Conservation (phyloP, 23 tunicate species). For the Oikopleura dioica region DNA sequence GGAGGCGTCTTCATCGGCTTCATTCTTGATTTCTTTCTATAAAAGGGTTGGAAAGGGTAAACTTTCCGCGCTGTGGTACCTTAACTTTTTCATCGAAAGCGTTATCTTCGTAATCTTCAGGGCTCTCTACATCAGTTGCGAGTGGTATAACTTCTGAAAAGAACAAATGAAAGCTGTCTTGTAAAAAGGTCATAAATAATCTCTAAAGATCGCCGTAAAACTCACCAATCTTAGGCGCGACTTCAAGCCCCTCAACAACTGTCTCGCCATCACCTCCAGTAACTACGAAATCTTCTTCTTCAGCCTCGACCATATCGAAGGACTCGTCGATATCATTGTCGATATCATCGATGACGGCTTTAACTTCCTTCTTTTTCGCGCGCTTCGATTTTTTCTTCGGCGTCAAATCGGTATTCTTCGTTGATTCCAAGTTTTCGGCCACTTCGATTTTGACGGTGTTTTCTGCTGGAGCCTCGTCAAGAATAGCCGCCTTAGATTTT, state of each 20-base stretch:
- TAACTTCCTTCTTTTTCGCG: background rate
- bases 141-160: too few relatives aligned
- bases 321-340: background rate
- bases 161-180: too few relatives aligned
- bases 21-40: background rate
- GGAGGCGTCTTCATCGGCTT: background rate
- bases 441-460: too few relatives aligned
- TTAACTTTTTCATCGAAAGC: background rate
- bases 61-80: background rate
- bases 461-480: too few relatives aligned
- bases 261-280: background rate
- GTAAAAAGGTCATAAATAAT: too few relatives aligned
- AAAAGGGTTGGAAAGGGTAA: background rate
- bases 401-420: background rate
- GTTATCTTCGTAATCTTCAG: background rate
- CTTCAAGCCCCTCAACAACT: too few relatives aligned
- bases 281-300: slow-evolving; percentile 2
- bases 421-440: too few relatives aligned
- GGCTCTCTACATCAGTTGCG: background rate
- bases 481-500: too few relatives aligned
- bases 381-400: background rate
- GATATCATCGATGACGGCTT: background rate
- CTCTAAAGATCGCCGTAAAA: too few relatives aligned
- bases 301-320: background rate
- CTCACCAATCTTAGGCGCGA: too few relatives aligned